Evolutionary conservation across 2,797 vertebrate genomes (phyloP).

Genomic region (Sus cebifrons): DNA sequence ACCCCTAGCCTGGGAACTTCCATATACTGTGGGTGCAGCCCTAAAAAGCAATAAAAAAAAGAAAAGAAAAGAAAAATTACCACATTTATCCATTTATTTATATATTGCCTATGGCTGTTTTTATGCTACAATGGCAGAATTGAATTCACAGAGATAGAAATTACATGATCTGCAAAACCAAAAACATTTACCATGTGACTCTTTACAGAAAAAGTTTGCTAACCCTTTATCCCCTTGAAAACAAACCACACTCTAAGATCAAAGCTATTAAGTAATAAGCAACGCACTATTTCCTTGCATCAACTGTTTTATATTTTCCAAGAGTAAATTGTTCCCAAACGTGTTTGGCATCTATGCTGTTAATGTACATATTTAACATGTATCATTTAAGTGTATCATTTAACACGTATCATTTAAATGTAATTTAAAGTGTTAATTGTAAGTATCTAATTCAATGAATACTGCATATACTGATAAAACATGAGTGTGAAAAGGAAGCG

Average conservation of each 20-base stretch:
- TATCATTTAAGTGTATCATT: not conserved
- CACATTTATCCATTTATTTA: not conserved
- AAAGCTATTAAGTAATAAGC: not conserved
- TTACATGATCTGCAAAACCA: not conserved
- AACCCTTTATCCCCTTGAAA: constrained; percentile 8
- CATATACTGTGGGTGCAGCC: too few relatives aligned
- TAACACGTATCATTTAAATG: not conserved
- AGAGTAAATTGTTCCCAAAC: constrained; percentile 30
- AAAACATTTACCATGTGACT: not conserved
- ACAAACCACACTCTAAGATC: not conserved
- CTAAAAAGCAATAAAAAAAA: too few relatives aligned
- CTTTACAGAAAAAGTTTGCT: not conserved
- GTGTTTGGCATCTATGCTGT: constrained; percentile 24
- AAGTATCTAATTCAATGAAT: constrained; percentile 45
- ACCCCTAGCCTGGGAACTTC: too few relatives aligned
- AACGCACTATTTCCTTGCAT: not conserved
- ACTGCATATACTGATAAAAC: constrained; percentile 14
- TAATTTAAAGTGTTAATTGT: not conserved
- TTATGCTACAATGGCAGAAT: not conserved
- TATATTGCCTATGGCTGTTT: not conserved
- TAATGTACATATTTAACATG: not conserved
- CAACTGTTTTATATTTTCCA: not conserved
- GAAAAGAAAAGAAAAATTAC: not conserved
- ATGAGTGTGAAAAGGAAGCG: not conserved
- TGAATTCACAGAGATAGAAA: not conserved